Base-by-base conservation (phyloP, 1,140 invertebrate genomes). In the Papilio aristodemus region DNA sequence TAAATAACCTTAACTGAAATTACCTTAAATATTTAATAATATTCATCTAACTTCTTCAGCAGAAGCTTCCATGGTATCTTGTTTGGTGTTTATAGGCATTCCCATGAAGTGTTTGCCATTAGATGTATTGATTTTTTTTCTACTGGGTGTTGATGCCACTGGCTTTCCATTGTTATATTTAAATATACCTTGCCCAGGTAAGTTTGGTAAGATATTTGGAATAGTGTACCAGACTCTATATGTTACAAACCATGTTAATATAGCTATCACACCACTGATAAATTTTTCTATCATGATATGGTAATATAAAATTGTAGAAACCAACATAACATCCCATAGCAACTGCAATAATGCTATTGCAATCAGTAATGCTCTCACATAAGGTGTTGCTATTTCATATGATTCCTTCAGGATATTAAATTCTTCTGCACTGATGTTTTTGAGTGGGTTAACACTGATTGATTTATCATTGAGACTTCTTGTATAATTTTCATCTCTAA, bases 281-380 rank as follows among this genome's bases (percentile, higher is more conserved):
- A 99, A 95, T 88, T 99, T 99, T 85, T 99, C 97, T 27, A 98
- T 94, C 95, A 99, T 97, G 41, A 95, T 96, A 86, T 99, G 98
- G 92, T 98, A 99, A 89, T 98, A 98, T 0, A 99, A 90, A 84
- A 98, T 94, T 1, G 97, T 98, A n/a, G 94, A 95, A 0, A 97
- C 92, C 17, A 99, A 90, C 97, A 99, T 98, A 0, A 98, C 93
- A 91, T 99, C 98, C 97, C 98, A 99, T 4, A 99, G 80, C 9
- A 99, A 74, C 78, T 95, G 95, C 38, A 99, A 92, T 0, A 95
- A 57, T 0, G 97, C 95, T 89, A 99, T 95, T 0, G 89, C 89
- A 71, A 98, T 94, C 68, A 99, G 95, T 27, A 96, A 87, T 6
- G 92, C 92, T 80, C 97, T 94, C 7, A 99, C 95, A 83, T 95